Evolutionary conservation across 2,797 vertebrate genomes (phyloP).

Genomic region (Chaetodon trifasciatus): DNA sequence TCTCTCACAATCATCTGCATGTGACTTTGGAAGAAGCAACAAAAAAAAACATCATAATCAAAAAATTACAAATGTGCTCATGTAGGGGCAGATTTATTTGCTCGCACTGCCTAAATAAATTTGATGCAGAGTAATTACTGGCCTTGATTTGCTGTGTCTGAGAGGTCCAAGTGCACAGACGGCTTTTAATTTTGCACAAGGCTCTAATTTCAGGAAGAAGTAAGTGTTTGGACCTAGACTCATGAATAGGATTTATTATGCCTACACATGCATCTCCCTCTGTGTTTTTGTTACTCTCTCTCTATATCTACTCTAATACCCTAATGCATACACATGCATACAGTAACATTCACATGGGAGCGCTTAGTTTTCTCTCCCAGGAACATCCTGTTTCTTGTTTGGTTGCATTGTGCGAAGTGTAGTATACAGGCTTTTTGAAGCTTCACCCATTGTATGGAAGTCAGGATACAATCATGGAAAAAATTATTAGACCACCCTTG

Average conservation of each 20-base stretch:
- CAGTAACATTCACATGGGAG: neutral
- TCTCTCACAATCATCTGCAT: neutral
- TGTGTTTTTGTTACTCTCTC: neutral
- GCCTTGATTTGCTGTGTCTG: slow-evolving; percentile 3
- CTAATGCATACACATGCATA: neutral
- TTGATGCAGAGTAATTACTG: slow-evolving; percentile 19
- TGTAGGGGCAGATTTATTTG: slow-evolving; percentile 3
- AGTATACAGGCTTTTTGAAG: no score
- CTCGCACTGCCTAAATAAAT: neutral
- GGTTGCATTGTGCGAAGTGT: no score
- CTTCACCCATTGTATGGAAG: no score
- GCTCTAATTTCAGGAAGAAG: slow-evolving; percentile 26
- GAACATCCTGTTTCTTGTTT: neutral
- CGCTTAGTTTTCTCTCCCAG: neutral
- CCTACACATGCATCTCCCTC: neutral
- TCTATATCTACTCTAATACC: neutral
- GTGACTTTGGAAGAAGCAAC: neutral
- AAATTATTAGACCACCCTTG: no score
- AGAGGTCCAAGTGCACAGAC: slow-evolving; percentile 6
- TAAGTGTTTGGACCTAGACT: slow-evolving; percentile 17
- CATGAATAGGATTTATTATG: slow-evolving; percentile 42
- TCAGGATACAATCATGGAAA: no score
- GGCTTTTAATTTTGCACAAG: neutral
- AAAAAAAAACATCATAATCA: neutral
- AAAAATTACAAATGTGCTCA: neutral